Evolutionary conservation across 2,797 vertebrate species (phyloP).

Genomic region (Neoniphon sammara): DNA sequence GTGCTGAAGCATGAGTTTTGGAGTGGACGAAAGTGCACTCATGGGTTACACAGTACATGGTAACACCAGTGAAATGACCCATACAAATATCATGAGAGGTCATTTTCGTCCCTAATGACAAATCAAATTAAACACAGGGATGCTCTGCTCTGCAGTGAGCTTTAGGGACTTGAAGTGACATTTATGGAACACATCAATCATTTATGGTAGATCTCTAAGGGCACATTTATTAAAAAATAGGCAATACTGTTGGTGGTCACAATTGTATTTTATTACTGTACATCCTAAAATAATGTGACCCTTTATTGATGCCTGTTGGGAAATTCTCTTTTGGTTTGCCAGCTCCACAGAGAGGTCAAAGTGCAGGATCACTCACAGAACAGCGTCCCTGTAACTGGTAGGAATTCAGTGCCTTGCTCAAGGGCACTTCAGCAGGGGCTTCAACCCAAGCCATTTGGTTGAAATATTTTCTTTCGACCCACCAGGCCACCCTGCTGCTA

Average conservation of each 20-base stretch:
- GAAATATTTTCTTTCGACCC: neutral
- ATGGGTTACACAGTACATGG: constrained; percentile 27
- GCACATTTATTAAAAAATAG: constrained; percentile 25
- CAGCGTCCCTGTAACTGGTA: neutral
- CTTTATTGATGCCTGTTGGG: constrained; percentile 1
- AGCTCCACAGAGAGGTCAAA: constrained; percentile 29
- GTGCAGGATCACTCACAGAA: constrained; percentile 6
- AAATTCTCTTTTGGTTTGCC: constrained; percentile 3
- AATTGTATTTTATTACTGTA: constrained; percentile 10
- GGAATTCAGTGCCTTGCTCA: constrained; percentile 4
- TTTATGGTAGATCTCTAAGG: constrained; percentile 29
- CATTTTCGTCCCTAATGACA: constrained; percentile 30
- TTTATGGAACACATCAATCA: constrained; percentile 38
- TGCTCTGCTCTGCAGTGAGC: constrained; percentile 14
- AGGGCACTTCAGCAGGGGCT: constrained; percentile 1
- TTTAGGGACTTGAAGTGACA: constrained; percentile 43
- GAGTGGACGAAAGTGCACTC: constrained; percentile 45
- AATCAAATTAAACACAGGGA: constrained; percentile 25
- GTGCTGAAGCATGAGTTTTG: constrained; percentile 55
- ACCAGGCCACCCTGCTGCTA: neutral
- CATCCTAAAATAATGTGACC: constrained; percentile 3
- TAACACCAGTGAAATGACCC: constrained; percentile 29
- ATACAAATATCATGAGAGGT: constrained; percentile 12
- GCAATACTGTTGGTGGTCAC: neutral
- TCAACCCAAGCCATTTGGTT: neutral